Base-by-base conservation (phyloP, 2,888 invertebrate genomes). In the Sisyra terminalis region DNA sequence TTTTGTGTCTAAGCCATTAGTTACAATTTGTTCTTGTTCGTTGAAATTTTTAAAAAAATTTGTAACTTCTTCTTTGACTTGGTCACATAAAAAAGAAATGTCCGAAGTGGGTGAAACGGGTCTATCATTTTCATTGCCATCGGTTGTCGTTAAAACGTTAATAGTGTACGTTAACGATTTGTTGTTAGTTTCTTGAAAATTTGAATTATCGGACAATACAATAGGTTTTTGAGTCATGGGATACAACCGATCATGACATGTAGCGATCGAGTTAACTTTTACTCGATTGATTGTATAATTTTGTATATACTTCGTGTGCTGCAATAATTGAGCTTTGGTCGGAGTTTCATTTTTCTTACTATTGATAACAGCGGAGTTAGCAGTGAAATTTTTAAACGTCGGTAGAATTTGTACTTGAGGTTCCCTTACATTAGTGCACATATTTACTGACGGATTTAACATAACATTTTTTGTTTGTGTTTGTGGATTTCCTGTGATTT, bases 171-270 rank as follows among this genome's bases (percentile, higher is more conserved):
- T 24, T 24, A 24, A 24, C 5, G 24, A 24, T 24, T 24, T 24
- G 24, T 24, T 24, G 7, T 24, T 24, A 24, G 3, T 24, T 24
- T 24, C 24, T 7, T 24, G 5, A 24, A 24, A 24, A 5, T 24
- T 24, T 18, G 37, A 17, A 18, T 11, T 37, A 32, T 32, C 32
- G 9, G 32, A 13, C 10, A 57, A 48, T 24, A 49, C 50, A 34
- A 62, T 62, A 0, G 62, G 59, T 24, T 49, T 48, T 18, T 52
- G 46, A 9, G 53, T 57, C 57, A 61, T 53, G 1, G 62, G 61
- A 47, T 55, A 61, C 48, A 61, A 60, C n/a, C 59, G 45, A 13
- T 61, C 57, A 2, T 47, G 43, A 34, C 16, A 11, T 9, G 18
- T 41, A 4, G 41, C 18, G 2, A 41, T 34, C 9, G 44, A 57